Percentiles rank a stretch among this genome's conserved stretches.
These are phyloP conservation scores for Rhineura floridana DNA, from an alignment of 2,113 vertebrate species.

Conservation along the genomic window DNA sequence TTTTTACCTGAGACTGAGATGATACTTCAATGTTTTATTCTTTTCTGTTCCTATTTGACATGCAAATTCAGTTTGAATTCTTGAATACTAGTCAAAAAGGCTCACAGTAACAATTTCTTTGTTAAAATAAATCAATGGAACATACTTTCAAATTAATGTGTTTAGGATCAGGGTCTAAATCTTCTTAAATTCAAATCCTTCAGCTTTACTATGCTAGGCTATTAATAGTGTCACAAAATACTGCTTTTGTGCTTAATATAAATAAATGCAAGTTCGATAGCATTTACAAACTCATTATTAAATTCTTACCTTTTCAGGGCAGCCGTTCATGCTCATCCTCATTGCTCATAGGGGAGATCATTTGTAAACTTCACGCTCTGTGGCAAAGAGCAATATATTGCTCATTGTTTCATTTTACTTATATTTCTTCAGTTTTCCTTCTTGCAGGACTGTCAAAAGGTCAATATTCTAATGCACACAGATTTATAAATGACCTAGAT, in stretches of 20 bases:
- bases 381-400: slow-evolving; percentile 5
- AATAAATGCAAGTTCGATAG: not conserved
- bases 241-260: not conserved
- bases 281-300: not conserved
- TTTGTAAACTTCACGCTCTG: not conserved
- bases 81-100: not conserved
- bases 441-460: not conserved
- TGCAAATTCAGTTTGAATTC: not conserved
- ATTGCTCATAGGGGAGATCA: not conserved
- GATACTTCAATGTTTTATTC: not conserved
- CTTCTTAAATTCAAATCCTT: not conserved
- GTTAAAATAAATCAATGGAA: not conserved
- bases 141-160: slow-evolving; percentile 1
- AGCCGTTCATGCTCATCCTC: not conserved
- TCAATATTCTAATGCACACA: not conserved
- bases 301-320: not conserved
- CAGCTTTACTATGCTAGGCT: not conserved
- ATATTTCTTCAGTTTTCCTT: slow-evolving; percentile 25
- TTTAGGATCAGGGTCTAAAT: slow-evolving; percentile 10
- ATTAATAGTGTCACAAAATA: slow-evolving; percentile 1
- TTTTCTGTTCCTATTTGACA: slow-evolving; percentile 8
- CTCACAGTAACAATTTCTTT: slow-evolving; percentile 2
- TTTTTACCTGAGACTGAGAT: not conserved
- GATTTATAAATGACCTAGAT: not conserved
- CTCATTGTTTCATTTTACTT: not conserved